Evolutionary conservation across 2,113 vertebrate species (phyloP), one percentile per base, ranked within the genome.

Genomic region (Brevimyrus niger): DNA sequence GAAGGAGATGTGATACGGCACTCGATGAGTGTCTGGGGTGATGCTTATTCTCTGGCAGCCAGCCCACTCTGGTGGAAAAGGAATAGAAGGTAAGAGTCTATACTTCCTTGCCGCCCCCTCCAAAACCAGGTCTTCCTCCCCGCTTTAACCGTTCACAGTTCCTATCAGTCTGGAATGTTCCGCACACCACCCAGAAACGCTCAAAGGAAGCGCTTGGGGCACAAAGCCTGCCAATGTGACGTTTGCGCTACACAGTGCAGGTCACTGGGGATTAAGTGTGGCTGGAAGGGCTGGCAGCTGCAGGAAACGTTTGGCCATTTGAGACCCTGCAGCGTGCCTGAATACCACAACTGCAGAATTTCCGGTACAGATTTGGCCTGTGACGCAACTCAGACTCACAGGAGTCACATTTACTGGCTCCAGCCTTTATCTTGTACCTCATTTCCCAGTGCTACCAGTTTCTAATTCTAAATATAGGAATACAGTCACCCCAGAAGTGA

Each of bases 1-100:
- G 82, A 98, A 98, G 86, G 97, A 98, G 94, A 99, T 98, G 94
- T 98, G 98, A 93, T 98, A 99, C 85, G 97, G 97, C 88, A 98
- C 98, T 1, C 96, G 96, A 76, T 99, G 98, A 1, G 97, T 98
- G 93, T 99, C 97, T 0, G 98, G 97, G 38, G 97, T 97, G 91
- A 99, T 99, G 47, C 95, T 94, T 87, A 99, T 97, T 89, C 97
- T 95, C 91, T 99, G 98, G 91, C 98, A 98, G 65, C 97, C 98
- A 1, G 98, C 97, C 98, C 98, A 99, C 92, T 99, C 98, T 99
- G 95, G 89, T 94, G 89, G 87, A 38, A 58, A 89, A 87, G 47
- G 88, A 86, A 86, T 5, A 53, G 85, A 87, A 19, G 31, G 19
- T 48, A 87, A 53, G 35, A 1, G 31, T 82, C 8, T 23, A 42